Evolutionary conservation across 2,888 invertebrate species (phyloP), one percentile per base, ranked within the genome.

Genomic region (Monopis laevigella): DNA sequence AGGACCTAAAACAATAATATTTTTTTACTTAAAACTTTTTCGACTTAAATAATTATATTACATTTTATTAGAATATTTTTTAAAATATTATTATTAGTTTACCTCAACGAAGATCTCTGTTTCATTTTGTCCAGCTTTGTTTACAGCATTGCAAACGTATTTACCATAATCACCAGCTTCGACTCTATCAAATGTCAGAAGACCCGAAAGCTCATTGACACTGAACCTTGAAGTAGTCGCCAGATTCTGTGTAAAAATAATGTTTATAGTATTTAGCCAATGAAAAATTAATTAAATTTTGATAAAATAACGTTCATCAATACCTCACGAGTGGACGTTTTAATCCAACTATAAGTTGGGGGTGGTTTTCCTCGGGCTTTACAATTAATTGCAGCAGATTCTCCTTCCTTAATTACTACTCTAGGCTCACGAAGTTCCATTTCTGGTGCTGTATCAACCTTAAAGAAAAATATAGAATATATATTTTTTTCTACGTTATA

Each of bases 261-360:
- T 12, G 38, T n/a, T n/a, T n/a, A n/a, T n/a, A n/a, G n/a, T 3
- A 35, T 14, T 26, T 34, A 6, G 5, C 11, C 11, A 11, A 11
- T 29, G 5, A 29, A 29, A n/a, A 24, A 7, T 11, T 6, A 5
- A 11, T 5, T 5, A 29, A 10, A 11, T 8, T 29, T 11, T 29
- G 5, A 4, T 8, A 29, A 10, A 29, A 11, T 29, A 29, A 29
- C 5, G n/a, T n/a, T n/a, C n/a, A n/a, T n/a, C n/a, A n/a, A n/a
- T 63, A 77, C 81, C 59, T 86, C 84, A 40, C 89, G 86, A 1
- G 86, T 87, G 40, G 85, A 77, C 44, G 86, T 83, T 54, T 91
- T 90, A 43, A 93, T 88, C 96, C 96, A 96, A 19, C 86, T 86
- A 58, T 89, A 92, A 43, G 83, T 85, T 32, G 96, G 95, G 11